Evolutionary conservation across 2,113 vertebrate genomes (phyloP).

Genomic region (Ptilorrhoa leucosticta): DNA sequence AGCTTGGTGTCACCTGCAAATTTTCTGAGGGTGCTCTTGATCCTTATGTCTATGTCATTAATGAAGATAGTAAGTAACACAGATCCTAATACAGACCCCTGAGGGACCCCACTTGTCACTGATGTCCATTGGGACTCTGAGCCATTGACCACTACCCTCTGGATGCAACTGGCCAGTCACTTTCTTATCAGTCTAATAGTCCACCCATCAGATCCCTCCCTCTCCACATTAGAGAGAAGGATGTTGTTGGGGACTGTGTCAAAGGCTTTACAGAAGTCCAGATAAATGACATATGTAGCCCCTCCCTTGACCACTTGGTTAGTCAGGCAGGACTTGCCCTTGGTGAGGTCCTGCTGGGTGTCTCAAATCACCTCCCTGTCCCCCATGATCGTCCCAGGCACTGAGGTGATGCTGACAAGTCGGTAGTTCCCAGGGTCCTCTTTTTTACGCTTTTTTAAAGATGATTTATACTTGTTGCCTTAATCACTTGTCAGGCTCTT

Average conservation of each 20-base stretch:
- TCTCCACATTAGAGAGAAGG: neutral
- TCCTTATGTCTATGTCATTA: neutral
- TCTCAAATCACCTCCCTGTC: neutral
- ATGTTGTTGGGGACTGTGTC: neutral
- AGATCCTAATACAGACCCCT: neutral
- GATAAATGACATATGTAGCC: neutral
- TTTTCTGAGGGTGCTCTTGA: neutral
- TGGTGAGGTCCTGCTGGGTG: neutral
- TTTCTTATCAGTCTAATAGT: neutral
- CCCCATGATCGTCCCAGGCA: neutral
- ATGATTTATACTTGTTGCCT: neutral
- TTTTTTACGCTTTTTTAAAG: neutral
- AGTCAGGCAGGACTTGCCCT: neutral
- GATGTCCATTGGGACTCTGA: neutral
- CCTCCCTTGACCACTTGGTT: neutral
- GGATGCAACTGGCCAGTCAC: neutral
- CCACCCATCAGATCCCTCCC: neutral
- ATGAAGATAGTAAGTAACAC: neutral
- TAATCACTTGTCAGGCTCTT: neutral
- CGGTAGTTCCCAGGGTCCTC: neutral
- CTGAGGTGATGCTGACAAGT: neutral
- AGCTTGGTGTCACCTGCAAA: too few relatives aligned
- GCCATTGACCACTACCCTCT: neutral
- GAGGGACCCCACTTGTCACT: neutral
- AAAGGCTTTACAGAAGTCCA: neutral